Evolutionary conservation across 2,888 invertebrate genomes (phyloP).

Genomic region (Tortrix viridana): DNA sequence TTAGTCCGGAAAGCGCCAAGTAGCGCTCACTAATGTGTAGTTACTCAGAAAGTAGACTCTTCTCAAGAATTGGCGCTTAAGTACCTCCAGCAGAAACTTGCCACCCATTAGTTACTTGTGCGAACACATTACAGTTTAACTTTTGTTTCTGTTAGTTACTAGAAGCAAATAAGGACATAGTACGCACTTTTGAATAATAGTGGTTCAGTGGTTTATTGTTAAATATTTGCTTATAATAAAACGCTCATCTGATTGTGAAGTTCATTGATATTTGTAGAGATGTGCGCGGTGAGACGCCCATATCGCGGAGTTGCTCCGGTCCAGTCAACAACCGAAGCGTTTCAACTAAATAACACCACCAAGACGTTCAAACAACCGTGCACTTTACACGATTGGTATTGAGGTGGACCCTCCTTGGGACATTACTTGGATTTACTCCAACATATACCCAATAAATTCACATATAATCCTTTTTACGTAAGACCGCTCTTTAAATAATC

Average conservation of each 20-base stretch:
- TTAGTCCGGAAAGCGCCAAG: conserved; percentile 69
- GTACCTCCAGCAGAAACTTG: conserved; percentile 75
- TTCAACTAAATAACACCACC: conserved; percentile 74
- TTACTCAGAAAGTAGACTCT: conserved; percentile 75
- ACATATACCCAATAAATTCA: conserved; percentile 10
- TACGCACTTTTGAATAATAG: conserved; percentile 13
- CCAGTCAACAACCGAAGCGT: conserved; percentile 73
- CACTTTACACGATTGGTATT: conserved; percentile 79
- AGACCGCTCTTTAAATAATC: too few species aligned
- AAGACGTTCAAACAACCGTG: conserved; percentile 62
- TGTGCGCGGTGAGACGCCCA: conserved; percentile 21
- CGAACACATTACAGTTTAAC: conserved; percentile 78
- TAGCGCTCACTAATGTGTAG: conserved; percentile 73
- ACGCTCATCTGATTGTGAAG: conserved; percentile 22
- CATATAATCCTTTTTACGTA: conserved; percentile 3
- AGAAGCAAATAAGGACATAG: conserved; percentile 56
- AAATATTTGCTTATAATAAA: conserved; percentile 21
- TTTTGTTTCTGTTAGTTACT: conserved; percentile 68
- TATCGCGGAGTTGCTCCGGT: conserved; percentile 44
- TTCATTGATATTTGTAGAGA: conserved; percentile 14
- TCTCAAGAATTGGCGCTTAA: conserved; percentile 76
- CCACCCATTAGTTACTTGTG: conserved; percentile 78
- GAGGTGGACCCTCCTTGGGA: conserved; percentile 65
- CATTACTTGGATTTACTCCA: conserved; percentile 47
- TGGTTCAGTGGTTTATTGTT: background rate